These are phyloP conservation scores for Anolis apletophallus DNA, from an alignment of 2,797 vertebrate species.

Conservation along the genomic window DNA sequence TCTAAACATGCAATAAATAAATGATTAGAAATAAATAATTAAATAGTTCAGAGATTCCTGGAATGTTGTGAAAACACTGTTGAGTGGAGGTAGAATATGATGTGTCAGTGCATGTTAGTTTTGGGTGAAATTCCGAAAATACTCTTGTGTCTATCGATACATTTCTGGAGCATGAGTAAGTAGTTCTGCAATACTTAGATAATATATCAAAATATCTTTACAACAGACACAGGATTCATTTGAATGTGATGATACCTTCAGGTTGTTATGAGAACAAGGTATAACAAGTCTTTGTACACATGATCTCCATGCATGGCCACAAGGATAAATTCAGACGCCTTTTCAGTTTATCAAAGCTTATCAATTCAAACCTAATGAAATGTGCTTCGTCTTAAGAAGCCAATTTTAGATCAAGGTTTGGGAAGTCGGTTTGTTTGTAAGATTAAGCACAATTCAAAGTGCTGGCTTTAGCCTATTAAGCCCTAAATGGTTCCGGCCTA, in stretches of 20 bases:
- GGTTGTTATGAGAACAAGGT: not conserved
- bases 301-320: not conserved
- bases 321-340: not conserved
- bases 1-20: constrained; percentile 1
- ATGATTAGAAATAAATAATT: not conserved
- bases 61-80: not conserved
- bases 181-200: not conserved
- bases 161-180: not conserved
- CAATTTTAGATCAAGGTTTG: not conserved
- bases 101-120: no score
- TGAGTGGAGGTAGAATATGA: not conserved
- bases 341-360: not conserved
- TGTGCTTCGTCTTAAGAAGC: not conserved
- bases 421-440: not conserved
- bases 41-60: not conserved
- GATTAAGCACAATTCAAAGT: no score
- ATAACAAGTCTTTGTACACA: not conserved
- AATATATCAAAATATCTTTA: not conserved
- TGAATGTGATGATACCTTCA: not conserved
- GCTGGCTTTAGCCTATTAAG: no score
- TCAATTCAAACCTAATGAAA: not conserved
- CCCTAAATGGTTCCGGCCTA: no score
- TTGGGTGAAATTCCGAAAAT: not conserved
- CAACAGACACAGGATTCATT: not conserved
- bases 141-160: not conserved